A percentile compares a stretch with the other conserved stretches of the same genome.
These are phyloP conservation scores for Electrophaes corylata DNA, from an alignment of 2,888 invertebrate genomes.

Conservation along the genomic window DNA sequence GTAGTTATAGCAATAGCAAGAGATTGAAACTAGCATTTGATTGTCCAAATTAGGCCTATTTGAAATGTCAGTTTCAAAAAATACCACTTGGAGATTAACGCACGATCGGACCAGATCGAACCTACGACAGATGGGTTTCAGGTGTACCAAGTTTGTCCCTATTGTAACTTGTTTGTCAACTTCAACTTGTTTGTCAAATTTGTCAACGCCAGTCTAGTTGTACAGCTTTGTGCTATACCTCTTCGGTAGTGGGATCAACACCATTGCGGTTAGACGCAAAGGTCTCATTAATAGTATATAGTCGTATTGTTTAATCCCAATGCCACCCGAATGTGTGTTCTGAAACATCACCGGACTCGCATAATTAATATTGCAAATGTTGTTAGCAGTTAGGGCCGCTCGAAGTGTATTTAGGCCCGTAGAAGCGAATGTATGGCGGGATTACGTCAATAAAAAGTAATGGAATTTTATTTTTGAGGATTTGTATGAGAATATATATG, in stretches of 20 bases:
- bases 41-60: no score
- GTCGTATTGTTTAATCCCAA: constrained; percentile 69
- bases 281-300: constrained; percentile 59
- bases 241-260: constrained; percentile 14
- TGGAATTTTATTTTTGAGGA: constrained; percentile 25
- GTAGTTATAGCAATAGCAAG: no score
- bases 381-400: constrained; percentile 71
- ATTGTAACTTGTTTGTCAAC: no score
- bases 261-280: constrained; percentile 47
- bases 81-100: no score
- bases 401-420: constrained; percentile 46
- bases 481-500: constrained; percentile 6
- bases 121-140: no score
- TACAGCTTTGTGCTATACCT: not conserved
- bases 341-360: constrained; percentile 63
- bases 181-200: no score
- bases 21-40: no score
- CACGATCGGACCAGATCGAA: no score
- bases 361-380: constrained; percentile 82
- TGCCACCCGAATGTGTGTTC: constrained; percentile 58
- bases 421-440: constrained; percentile 33
- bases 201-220: not conserved
- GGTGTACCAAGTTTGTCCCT: no score
- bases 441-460: constrained; percentile 33
- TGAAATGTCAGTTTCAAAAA: no score